Percentiles rank a stretch among this genome's conserved stretches.
phyloP scores from a whole-genome alignment of 92 coral and sea anemone genomes.

The Metridium senile region DNA sequence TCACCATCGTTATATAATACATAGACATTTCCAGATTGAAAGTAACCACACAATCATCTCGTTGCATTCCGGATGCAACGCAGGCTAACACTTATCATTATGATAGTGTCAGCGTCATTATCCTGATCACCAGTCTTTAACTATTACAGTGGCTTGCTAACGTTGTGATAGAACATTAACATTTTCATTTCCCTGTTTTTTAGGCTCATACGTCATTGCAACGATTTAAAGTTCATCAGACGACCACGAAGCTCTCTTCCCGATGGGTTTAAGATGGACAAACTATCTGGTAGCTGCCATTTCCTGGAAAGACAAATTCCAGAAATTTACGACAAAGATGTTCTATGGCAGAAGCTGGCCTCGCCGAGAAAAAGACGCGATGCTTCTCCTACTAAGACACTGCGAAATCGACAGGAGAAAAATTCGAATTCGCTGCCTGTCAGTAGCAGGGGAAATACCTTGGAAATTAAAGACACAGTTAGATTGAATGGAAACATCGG shows the following conservation, averaged over 20 bases:
- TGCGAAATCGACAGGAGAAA: not conserved
- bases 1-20: not conserved
- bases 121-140: no score
- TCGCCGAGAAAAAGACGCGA: slow-evolving; percentile 25
- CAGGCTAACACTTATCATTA: no score
- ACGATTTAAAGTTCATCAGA: slow-evolving; percentile 28
- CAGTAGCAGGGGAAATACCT: not conserved
- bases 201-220: slow-evolving; percentile 34
- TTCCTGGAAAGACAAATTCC: slow-evolving; percentile 23
- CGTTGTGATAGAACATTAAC: no score
- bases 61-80: no score
- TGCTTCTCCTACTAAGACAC: slow-evolving; percentile 10
- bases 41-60: no score
- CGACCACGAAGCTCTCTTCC: slow-evolving; percentile 39
- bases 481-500: slow-evolving; percentile 1
- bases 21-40: no score
- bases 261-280: slow-evolving; percentile 39
- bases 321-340: not conserved
- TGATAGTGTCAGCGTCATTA: no score
- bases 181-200: not conserved
- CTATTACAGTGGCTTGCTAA: no score
- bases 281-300: slow-evolving; percentile 27
- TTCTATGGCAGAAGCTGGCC: slow-evolving; percentile 37
- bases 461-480: not conserved
- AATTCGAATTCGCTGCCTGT: not conserved